A percentile compares a stretch with the other conserved stretches of the same genome.
phyloP scores from a whole-genome alignment of 2,888 invertebrate genomes.

The Athalia cordata region DNA sequence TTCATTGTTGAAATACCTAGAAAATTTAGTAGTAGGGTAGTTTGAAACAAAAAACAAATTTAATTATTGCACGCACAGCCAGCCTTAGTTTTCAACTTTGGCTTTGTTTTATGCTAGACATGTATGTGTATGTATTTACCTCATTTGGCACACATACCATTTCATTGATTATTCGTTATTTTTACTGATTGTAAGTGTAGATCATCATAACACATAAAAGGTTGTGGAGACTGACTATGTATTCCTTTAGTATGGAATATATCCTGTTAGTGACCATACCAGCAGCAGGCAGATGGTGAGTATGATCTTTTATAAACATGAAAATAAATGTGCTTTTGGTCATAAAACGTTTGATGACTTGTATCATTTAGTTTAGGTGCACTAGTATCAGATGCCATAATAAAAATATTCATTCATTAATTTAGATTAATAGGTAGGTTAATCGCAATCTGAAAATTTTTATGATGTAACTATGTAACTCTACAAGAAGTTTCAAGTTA shows the following conservation, averaged over 20 bases:
- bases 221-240: constrained; percentile 18
- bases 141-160: not conserved
- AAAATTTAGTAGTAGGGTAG: no score
- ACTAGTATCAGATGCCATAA: not conserved
- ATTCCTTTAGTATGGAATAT: constrained; percentile 34
- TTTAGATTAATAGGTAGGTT: no score
- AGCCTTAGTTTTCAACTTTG: not conserved
- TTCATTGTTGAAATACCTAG: no score
- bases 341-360: not conserved
- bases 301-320: constrained; percentile 52
- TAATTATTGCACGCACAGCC: not conserved
- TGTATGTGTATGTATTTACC: not conserved
- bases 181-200: not conserved
- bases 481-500: no score
- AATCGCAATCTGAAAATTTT: no score
- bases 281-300: constrained; percentile 63
- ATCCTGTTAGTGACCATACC: constrained; percentile 54
- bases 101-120: not conserved
- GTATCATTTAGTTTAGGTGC: not conserved
- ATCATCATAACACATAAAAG: constrained; percentile 34
- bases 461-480: no score
- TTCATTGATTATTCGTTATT: constrained; percentile 24
- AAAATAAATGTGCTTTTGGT: constrained; percentile 21
- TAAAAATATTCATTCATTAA: not conserved
- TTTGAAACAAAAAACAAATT: no score